These are phyloP conservation scores for Alligator sinensis DNA, from an alignment of 2,113 vertebrate species.

Conservation along the genomic window DNA sequence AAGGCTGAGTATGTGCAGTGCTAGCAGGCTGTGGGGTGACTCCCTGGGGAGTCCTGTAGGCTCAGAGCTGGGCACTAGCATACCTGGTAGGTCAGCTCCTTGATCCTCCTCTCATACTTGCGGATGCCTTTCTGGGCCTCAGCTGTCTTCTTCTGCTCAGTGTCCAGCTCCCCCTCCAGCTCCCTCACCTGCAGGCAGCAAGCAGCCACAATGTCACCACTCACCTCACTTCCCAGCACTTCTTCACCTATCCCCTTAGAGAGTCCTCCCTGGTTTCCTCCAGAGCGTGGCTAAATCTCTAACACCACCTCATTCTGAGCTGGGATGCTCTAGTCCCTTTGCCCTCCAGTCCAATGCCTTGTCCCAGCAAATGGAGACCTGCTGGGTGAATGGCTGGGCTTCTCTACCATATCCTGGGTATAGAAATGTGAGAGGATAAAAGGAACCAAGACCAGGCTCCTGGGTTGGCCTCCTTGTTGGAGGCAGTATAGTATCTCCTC, in stretches of 20 bases:
- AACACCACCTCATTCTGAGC: not conserved
- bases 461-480: too few species aligned
- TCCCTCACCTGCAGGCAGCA: slow-evolving; percentile 83
- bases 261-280: not conserved
- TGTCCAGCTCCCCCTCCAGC: slow-evolving; percentile 89
- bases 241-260: not conserved
- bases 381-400: too few species aligned
- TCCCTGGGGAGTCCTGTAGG: not conserved
- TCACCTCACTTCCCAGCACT: rapidly evolving
- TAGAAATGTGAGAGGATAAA: too few species aligned
- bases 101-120: slow-evolving; percentile 89
- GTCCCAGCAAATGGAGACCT: too few species aligned
- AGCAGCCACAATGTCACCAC: not conserved
- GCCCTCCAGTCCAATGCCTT: not conserved
- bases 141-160: slow-evolving; percentile 88
- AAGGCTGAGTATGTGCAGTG: too few species aligned
- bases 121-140: slow-evolving; percentile 92
- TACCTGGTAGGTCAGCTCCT: slow-evolving; percentile 92
- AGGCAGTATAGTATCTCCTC: too few species aligned
- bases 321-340: not conserved
- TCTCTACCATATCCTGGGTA: too few species aligned
- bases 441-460: too few species aligned
- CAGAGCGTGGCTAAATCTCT: rapidly evolving
- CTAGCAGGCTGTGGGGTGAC: too few species aligned
- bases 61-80: not conserved